These are phyloP conservation scores for Eilema depressum DNA, from an alignment of 2,888 invertebrate genomes.

Conservation along the genomic window DNA sequence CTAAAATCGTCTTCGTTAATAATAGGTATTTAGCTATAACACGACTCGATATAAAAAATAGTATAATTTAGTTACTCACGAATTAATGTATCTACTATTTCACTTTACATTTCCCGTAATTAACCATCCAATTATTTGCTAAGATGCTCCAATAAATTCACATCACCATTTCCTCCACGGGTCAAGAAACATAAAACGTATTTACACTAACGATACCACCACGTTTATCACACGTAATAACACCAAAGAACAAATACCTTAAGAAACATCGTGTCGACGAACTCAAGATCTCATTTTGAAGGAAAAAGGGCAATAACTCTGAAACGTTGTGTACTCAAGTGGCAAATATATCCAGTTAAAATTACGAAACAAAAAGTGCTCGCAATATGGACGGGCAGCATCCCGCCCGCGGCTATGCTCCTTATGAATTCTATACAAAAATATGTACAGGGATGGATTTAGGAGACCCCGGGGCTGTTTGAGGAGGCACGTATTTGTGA, in stretches of 20 bases:
- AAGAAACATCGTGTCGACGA: slow-evolving; percentile 31
- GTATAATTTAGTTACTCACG: too few relatives aligned
- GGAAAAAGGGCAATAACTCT: slow-evolving; percentile 45
- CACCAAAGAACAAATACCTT: not conserved
- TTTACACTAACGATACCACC: not conserved
- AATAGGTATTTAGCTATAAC: too few relatives aligned
- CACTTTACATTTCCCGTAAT: too few relatives aligned
- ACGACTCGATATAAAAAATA: too few relatives aligned
- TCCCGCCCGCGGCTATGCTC: slow-evolving; percentile 38
- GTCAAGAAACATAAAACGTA: not conserved
- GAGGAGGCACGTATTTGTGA: slow-evolving; percentile 12
- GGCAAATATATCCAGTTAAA: slow-evolving; percentile 54
- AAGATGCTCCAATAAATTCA: not conserved
- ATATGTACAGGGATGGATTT: slow-evolving; percentile 40
- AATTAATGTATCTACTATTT: too few relatives aligned
- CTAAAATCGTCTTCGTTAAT: too few relatives aligned
- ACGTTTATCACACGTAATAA: slow-evolving; percentile 1
- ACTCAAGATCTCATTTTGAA: slow-evolving; percentile 36
- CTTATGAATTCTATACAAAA: slow-evolving; percentile 55
- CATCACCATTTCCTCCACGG: not conserved
- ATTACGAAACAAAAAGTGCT: slow-evolving; percentile 54
- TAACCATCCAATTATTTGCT: not conserved
- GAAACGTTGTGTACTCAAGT: slow-evolving; percentile 42
- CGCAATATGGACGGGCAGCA: slow-evolving; percentile 41
- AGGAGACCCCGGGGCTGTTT: slow-evolving; percentile 19